A percentile compares a stretch with the other conserved stretches of the same genome.
Conservation (phyloP, 2,113 vertebrate genomes). For the Macheiramphus alcinus region DNA sequence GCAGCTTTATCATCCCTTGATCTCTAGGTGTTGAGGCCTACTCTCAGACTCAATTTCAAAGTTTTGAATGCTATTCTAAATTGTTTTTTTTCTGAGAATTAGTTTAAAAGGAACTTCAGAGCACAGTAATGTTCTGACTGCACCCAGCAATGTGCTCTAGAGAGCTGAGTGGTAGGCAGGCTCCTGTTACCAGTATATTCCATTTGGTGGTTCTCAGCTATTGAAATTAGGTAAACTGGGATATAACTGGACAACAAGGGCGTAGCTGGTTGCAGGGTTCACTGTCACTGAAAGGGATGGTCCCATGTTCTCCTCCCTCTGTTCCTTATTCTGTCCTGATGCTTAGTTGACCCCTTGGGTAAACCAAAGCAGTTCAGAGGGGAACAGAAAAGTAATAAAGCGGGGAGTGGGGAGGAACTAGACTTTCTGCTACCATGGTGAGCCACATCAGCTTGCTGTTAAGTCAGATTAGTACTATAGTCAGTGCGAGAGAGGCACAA, state of each 20-base stretch:
- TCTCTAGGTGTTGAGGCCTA: neutral
- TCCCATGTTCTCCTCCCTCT: neutral
- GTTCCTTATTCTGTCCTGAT: neutral
- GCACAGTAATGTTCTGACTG: neutral
- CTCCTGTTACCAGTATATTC: fast-evolving
- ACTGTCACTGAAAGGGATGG: neutral
- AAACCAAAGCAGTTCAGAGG: neutral
- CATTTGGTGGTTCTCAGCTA: neutral
- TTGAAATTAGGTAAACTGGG: neutral
- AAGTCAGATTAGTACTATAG: neutral
- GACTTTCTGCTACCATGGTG: neutral
- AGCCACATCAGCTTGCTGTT: neutral
- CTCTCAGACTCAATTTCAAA: neutral
- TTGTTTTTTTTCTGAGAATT: neutral
- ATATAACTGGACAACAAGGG: neutral
- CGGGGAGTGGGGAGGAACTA: too few relatives aligned
- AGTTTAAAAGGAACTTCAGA: neutral
- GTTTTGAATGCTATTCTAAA: neutral
- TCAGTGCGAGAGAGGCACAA: neutral
- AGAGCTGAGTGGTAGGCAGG: neutral
- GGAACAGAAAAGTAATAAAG: neutral
- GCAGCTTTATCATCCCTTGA: neutral
- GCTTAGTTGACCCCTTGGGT: neutral
- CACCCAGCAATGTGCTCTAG: neutral
- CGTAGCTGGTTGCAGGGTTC: neutral